A percentile compares a stretch with the other conserved stretches of the same genome.
Conservation (phyloP, 2,113 vertebrate genomes). For the Sminthopsis crassicaudata region DNA sequence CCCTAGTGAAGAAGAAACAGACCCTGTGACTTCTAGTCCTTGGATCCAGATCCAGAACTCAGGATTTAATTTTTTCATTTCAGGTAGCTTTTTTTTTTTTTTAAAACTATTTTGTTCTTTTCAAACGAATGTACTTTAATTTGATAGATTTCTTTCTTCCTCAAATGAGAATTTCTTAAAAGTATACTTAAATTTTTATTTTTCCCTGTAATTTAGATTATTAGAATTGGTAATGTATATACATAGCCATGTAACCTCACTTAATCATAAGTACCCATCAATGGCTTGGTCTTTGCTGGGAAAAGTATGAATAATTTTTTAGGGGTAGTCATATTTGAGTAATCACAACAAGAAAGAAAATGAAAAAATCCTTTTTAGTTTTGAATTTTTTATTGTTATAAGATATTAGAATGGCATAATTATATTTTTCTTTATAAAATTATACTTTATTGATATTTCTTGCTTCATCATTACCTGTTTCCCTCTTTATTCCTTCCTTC, state of each 20-base stretch:
- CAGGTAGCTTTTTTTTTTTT: conserved; percentile 58
- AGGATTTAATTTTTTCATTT: background rate
- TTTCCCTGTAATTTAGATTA: conserved; percentile 26
- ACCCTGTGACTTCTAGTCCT: background rate
- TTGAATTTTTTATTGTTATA: conserved; percentile 1
- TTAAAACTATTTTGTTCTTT: background rate
- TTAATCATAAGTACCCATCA: conserved; percentile 18
- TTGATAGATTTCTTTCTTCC: conserved; percentile 48
- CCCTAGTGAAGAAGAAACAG: background rate
- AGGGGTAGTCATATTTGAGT: background rate
- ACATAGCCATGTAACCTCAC: conserved; percentile 6
- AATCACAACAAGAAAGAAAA: conserved; percentile 29
- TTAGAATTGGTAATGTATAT: background rate
- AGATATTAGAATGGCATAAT: background rate
- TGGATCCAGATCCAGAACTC: background rate
- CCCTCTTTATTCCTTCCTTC: too few relatives aligned
- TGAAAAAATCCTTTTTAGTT: background rate
- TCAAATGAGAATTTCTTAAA: conserved; percentile 17
- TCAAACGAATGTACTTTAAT: background rate
- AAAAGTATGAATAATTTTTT: conserved; percentile 15
- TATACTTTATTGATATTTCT: background rate
- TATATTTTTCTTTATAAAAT: background rate
- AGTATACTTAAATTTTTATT: background rate
- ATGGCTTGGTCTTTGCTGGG: conserved; percentile 36
- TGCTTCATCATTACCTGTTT: background rate